Evolutionary conservation across 92 coral and sea anemone species (phyloP).

Genomic region (Galaxea fascicularis): DNA sequence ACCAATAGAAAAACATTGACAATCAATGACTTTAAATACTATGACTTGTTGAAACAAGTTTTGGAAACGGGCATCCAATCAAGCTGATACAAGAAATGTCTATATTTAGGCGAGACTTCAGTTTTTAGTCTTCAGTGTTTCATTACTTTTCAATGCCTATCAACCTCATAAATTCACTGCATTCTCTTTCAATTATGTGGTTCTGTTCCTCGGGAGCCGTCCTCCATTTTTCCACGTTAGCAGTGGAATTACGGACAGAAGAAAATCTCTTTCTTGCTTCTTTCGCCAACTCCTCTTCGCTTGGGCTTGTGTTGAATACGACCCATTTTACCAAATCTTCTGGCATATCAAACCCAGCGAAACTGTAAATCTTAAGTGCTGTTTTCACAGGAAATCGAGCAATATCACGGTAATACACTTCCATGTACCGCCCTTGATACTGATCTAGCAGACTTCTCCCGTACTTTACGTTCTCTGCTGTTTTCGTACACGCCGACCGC

Average conservation of each 20-base stretch:
- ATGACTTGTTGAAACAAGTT: no score
- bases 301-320: conserved; percentile 44
- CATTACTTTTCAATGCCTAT: conserved; percentile 13
- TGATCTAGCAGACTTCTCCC: conserved; percentile 21
- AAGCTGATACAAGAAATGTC: no score
- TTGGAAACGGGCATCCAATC: no score
- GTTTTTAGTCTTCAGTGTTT: no score
- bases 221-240: conserved; percentile 45
- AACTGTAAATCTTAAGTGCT: conserved; percentile 10
- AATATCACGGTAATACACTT: conserved; percentile 41
- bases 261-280: conserved; percentile 1
- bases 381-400: conserved; percentile 35
- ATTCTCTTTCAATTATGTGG: conserved; percentile 41
- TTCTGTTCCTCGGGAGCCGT: conserved; percentile 27
- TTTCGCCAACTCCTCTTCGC: neutral
- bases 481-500: conserved; percentile 17
- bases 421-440: conserved; percentile 29
- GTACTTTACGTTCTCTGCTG: conserved; percentile 22
- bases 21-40: no score
- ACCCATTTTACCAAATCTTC: conserved; percentile 35
- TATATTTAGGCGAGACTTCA: neutral
- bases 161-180: conserved; percentile 34
- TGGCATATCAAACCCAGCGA: conserved; percentile 46
- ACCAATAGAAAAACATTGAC: no score
- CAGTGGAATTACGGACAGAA: conserved; percentile 43